phyloP scores from a whole-genome alignment of 2,113 vertebrate species.

The Dascyllus trimaculatus region DNA sequence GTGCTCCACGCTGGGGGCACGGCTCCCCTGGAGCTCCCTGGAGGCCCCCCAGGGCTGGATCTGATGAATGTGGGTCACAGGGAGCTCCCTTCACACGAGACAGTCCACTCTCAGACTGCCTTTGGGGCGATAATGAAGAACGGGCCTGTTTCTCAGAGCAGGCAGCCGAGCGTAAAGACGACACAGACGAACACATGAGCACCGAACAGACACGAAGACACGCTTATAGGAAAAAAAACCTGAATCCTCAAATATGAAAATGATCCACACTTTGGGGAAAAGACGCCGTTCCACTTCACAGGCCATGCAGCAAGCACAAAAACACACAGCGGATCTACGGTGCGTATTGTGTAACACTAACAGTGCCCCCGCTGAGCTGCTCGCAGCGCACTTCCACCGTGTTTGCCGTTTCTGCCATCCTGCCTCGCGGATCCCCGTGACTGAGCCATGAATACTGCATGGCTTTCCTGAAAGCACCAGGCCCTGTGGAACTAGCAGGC shows the following conservation, averaged over 20 bases:
- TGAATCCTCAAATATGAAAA: slow-evolving; percentile 28
- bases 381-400: slow-evolving; percentile 40
- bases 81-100: slow-evolving; percentile 36
- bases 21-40: slow-evolving; percentile 52
- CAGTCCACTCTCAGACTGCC: slow-evolving; percentile 69
- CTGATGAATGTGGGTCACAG: slow-evolving; percentile 78
- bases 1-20: slow-evolving; percentile 39
- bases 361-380: slow-evolving; percentile 48
- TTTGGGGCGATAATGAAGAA: slow-evolving; percentile 72
- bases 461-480: slow-evolving; percentile 72
- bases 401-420: slow-evolving; percentile 37
- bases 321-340: slow-evolving; percentile 9
- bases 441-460: slow-evolving; percentile 80
- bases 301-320: slow-evolving; percentile 31
- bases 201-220: neutral
- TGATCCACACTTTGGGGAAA: slow-evolving; percentile 23
- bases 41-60: slow-evolving; percentile 50
- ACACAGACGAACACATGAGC: slow-evolving; percentile 39
- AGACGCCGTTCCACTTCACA: slow-evolving; percentile 24
- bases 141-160: slow-evolving; percentile 63
- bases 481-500: slow-evolving; percentile 73
- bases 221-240: neutral
- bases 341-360: slow-evolving; percentile 55
- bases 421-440: slow-evolving; percentile 45
- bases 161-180: slow-evolving; percentile 59